A percentile compares a stretch with the other conserved stretches of the same genome.
These are phyloP conservation scores for Parthenolecanium corni DNA, from an alignment of 2,888 invertebrate species.

Conservation along the genomic window DNA sequence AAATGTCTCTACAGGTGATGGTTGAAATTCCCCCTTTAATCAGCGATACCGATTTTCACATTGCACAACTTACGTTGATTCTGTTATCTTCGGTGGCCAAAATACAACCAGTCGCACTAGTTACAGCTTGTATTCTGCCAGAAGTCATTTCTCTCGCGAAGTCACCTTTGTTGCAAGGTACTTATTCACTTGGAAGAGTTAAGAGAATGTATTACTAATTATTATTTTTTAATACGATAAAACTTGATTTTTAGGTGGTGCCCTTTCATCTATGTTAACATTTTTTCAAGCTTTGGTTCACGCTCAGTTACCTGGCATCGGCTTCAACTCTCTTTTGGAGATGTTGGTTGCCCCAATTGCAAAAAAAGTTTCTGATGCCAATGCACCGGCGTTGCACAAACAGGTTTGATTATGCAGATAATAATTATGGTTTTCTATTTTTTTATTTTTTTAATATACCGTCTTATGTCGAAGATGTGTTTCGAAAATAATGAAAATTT, in stretches of 20 bases:
- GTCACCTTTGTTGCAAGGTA: constrained; percentile 83
- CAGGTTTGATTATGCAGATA: constrained; percentile 39
- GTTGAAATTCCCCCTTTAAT: constrained; percentile 81
- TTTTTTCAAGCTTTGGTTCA: constrained; percentile 85
- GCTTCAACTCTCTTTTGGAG: constrained; percentile 67
- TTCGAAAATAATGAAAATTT: no score
- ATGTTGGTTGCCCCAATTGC: constrained; percentile 63
- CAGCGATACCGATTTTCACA: constrained; percentile 89
- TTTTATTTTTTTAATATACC: background rate
- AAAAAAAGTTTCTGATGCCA: constrained; percentile 32
- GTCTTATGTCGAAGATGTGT: background rate
- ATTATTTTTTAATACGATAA: background rate
- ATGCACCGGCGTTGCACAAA: constrained; percentile 43
- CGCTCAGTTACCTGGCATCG: constrained; percentile 65
- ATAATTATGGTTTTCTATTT: no score
- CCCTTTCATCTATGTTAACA: constrained; percentile 78
- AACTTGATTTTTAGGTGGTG: constrained; percentile 57
- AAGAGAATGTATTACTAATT: background rate
- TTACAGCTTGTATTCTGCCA: constrained; percentile 60
- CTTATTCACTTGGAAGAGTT: background rate
- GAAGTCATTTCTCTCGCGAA: constrained; percentile 76
- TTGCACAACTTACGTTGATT: constrained; percentile 80
- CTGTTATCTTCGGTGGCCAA: constrained; percentile 71
- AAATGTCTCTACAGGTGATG: constrained; percentile 48
- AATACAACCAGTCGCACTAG: constrained; percentile 64